Evolutionary conservation across 2,113 vertebrate genomes (phyloP), one percentile per base, ranked within the genome.

Genomic region (Beaufortia kweichowensis): DNA sequence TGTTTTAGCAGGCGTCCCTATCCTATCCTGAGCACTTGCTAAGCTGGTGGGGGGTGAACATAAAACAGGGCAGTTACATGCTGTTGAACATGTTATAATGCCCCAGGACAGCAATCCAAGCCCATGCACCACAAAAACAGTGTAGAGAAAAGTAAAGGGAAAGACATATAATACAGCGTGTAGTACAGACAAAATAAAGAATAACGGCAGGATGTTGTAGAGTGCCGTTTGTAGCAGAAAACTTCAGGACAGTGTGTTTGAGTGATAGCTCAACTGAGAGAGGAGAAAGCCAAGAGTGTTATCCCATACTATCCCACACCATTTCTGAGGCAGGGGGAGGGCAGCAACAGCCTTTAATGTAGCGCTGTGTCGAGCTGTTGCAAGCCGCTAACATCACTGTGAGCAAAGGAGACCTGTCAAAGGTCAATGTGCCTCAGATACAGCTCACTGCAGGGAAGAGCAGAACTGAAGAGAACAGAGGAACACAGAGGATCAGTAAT

Each of bases 401-500:
- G 56, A 74, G 59, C 56, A 63, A 61, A 72, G 31, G 21, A 67
- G 15, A 35, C 24, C 46, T 68, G 76, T 78, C 75, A 78, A 78
- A 78, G 80, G 77, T 78, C 80, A 78, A 48, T 9, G 15, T 41
- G 23, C 21, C 17, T 39, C 28, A 78, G 63, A 75, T 46, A 67
- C 68, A 50, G 11, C 43, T 39, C 46, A 31, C n/a, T 56, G 50
- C 63, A 39, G 31, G 19, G 46, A 71, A 28, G 14, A 31, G 2
- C 12, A 29, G 46, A 69, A 19, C 3, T 46, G 31, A 50, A 4
- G 17, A 62, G 31, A 55, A 21, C n/a, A 48, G 61, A 68, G 66
- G 55, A 53, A 12, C 39, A 64, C 11, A 65, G 31, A n/a, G n/a
- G n/a, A 63, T 72, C 60, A 59, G 48, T n/a, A 35, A 57, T 56